Evolutionary conservation across 2,113 vertebrate species (phyloP).

Genomic region (Oenanthe oenanthe): DNA sequence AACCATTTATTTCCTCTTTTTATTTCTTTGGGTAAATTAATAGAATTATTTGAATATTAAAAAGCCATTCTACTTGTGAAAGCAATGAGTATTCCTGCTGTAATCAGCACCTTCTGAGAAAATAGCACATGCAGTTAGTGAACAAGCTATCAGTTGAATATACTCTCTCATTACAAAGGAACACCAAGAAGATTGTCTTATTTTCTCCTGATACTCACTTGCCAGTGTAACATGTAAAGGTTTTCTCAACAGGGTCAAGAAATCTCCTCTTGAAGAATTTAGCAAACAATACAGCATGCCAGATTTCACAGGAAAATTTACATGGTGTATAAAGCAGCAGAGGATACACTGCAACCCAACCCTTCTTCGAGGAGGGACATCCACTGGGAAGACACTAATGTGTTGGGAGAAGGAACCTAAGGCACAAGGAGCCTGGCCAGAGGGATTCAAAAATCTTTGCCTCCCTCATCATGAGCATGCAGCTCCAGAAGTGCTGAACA

Average conservation of each 20-base stretch:
- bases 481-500: background rate
- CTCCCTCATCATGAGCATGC: background rate
- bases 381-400: background rate
- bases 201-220: background rate
- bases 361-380: background rate
- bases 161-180: background rate
- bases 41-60: constrained; percentile 9
- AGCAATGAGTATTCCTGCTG: background rate
- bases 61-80: background rate
- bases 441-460: background rate
- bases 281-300: background rate
- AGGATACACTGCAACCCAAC: background rate
- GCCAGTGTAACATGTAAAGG: background rate
- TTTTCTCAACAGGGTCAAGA: background rate
- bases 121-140: background rate
- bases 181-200: background rate
- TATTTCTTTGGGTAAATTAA: constrained; percentile 3
- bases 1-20: background rate
- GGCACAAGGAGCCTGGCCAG: background rate
- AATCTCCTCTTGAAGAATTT: background rate
- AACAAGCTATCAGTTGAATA: background rate
- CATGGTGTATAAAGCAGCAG: background rate
- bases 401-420: background rate
- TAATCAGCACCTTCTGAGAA: background rate
- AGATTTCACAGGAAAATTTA: background rate